Evolutionary conservation across 2,888 invertebrate species (phyloP).

Genomic region (Rhagium mordax): DNA sequence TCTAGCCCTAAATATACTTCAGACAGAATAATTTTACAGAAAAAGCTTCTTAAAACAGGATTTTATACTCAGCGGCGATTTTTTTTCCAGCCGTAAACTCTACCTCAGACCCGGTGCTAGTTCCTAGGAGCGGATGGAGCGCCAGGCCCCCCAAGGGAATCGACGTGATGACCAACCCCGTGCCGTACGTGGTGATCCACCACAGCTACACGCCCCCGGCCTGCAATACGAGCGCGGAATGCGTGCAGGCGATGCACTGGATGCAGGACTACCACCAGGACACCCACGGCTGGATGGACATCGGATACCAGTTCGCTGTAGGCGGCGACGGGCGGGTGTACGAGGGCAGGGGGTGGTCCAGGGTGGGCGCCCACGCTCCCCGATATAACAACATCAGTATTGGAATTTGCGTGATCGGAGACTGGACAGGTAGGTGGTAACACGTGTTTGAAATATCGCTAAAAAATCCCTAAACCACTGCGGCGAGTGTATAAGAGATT

Average conservation of each 20-base stretch:
- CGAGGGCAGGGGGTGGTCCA: constrained; percentile 77
- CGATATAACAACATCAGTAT: constrained; percentile 79
- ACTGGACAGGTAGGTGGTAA: constrained; percentile 78
- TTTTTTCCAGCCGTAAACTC: constrained; percentile 39
- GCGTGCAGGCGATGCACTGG: constrained; percentile 73
- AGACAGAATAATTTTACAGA: no score
- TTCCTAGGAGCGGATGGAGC: constrained; percentile 74
- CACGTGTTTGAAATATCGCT: no score
- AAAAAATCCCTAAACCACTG: no score
- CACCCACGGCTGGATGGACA: constrained; percentile 78
- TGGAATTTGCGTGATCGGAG: constrained; percentile 82
- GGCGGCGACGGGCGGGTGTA: constrained; percentile 83
- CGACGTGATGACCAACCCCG: constrained; percentile 73
- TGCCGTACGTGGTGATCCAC: constrained; percentile 80
- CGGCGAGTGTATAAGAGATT: no score
- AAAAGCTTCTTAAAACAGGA: no score
- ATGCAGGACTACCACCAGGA: constrained; percentile 79
- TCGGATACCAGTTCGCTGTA: constrained; percentile 81
- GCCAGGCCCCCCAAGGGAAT: constrained; percentile 71
- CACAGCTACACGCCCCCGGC: constrained; percentile 79
- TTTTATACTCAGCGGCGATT: no score
- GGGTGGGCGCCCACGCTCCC: constrained; percentile 81
- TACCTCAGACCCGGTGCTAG: constrained; percentile 56
- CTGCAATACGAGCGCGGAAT: constrained; percentile 73
- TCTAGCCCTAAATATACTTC: no score